A percentile compares a stretch with the other conserved stretches of the same genome.
Conservation (phyloP, 2,888 invertebrate species). For the Serrognathus titanus region DNA sequence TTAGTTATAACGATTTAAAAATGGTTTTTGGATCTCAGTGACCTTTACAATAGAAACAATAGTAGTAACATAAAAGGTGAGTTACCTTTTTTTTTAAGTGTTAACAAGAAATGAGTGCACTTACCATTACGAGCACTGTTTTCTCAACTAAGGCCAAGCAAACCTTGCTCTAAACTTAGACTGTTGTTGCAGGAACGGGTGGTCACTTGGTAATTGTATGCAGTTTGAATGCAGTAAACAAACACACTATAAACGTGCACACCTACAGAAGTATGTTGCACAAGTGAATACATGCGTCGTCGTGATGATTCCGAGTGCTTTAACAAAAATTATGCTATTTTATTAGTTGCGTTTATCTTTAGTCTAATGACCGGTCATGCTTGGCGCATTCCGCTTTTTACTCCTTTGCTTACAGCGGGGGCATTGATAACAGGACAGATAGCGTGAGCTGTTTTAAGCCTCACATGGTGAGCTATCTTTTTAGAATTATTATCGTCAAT, state of each 20-base stretch:
- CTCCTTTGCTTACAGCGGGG: not conserved
- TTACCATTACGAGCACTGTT: not conserved
- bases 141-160: constrained; percentile 2
- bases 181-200: not conserved
- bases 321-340: not conserved
- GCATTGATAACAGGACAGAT: too few species aligned
- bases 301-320: not conserved
- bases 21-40: too few species aligned
- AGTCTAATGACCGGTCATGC: constrained; percentile 2
- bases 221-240: not conserved
- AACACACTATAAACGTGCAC: not conserved
- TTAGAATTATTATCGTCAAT: too few species aligned
- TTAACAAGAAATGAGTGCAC: not conserved
- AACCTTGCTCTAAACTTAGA: not conserved
- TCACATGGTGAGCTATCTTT: too few species aligned
- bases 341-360: not conserved
- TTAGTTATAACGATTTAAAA: too few species aligned
- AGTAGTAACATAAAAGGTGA: not conserved
- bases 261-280: not conserved
- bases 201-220: not conserved
- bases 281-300: not conserved
- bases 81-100: too few species aligned
- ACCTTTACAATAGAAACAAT: not conserved
- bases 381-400: not conserved
- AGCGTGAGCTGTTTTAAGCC: too few species aligned